phyloP scores from a whole-genome alignment of 2,797 vertebrate species.

The Danio choprae region DNA sequence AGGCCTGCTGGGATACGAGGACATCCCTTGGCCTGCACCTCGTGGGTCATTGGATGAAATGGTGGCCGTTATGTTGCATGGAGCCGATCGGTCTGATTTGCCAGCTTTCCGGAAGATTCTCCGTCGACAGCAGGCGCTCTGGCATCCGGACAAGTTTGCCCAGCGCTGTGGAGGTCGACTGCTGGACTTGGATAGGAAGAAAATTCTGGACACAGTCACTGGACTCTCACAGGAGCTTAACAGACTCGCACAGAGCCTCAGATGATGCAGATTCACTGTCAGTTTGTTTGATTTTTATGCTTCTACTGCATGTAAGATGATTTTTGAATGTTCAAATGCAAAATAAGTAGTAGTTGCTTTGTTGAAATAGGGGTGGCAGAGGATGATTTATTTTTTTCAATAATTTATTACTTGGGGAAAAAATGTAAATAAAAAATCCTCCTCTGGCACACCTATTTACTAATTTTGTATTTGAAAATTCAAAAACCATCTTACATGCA shows the following conservation, averaged over 20 bases:
- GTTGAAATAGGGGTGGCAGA: neutral
- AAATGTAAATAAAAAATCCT: no score
- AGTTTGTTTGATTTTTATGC: neutral
- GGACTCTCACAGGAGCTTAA: constrained; percentile 90
- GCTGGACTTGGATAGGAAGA: constrained; percentile 75
- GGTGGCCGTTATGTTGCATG: constrained; percentile 83
- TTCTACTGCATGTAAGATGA: neutral
- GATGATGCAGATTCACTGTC: constrained; percentile 26
- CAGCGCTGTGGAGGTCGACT: constrained; percentile 86
- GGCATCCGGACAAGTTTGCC: constrained; percentile 89
- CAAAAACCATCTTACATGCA: no score
- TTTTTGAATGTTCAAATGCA: neutral
- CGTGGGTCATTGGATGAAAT: constrained; percentile 82
- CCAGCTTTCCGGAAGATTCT: constrained; percentile 78
- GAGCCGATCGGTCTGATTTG: constrained; percentile 75
- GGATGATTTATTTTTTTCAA: neutral
- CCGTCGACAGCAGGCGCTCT: constrained; percentile 82
- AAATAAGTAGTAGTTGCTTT: neutral
- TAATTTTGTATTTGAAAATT: no score
- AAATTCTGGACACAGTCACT: constrained; percentile 83
- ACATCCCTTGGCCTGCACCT: constrained; percentile 88
- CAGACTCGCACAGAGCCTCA: constrained; percentile 79
- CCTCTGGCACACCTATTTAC: no score
- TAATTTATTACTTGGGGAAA: neutral
- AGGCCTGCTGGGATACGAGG: constrained; percentile 76